Conservation (phyloP, 2,113 vertebrate species). For the Dryoscopus gambensis region DNA sequence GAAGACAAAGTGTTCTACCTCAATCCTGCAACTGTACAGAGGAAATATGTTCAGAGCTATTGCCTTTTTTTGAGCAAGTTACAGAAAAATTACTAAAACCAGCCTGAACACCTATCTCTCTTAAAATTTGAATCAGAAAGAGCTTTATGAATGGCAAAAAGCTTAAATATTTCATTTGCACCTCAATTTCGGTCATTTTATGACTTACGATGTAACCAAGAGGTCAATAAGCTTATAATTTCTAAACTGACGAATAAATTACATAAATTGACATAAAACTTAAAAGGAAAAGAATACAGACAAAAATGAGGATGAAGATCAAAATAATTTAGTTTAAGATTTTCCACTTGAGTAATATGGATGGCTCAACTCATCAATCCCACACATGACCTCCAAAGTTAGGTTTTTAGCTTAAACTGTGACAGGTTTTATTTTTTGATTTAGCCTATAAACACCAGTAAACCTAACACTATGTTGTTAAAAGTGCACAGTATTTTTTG, state of each 20-base stretch:
- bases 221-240: neutral
- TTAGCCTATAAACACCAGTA: neutral
- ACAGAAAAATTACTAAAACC: neutral
- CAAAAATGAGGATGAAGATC: neutral
- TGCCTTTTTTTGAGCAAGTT: neutral
- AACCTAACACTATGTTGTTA: neutral
- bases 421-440: neutral
- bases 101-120: neutral
- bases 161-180: neutral
- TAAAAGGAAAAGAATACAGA: neutral
- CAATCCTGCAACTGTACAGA: neutral
- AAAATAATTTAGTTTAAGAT: neutral
- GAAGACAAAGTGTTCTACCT: neutral
- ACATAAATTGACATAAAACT: neutral
- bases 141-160: neutral
- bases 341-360: neutral
- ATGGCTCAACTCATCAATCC: neutral
- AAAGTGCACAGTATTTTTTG: neutral
- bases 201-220: fast-evolving
- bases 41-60: neutral
- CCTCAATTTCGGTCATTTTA: neutral
- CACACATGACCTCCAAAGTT: neutral
- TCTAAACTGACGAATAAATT: neutral
- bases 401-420: neutral
- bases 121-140: neutral